Percentiles rank a stretch among this genome's conserved stretches.
phyloP scores from a whole-genome alignment of 2,113 vertebrate genomes.

The Anarrhichthys ocellatus region DNA sequence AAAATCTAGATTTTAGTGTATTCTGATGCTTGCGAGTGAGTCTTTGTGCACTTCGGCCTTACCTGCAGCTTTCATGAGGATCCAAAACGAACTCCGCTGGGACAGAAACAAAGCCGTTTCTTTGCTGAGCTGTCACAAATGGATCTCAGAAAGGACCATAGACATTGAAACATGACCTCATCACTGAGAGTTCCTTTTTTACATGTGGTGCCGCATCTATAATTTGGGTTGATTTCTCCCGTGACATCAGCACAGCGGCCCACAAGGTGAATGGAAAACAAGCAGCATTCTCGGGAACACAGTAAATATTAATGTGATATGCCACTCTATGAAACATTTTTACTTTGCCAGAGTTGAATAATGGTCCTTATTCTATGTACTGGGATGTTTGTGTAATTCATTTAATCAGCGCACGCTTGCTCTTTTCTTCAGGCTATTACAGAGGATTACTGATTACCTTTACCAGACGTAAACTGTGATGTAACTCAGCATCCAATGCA shows the following conservation, averaged over 20 bases:
- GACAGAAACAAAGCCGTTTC: not conserved
- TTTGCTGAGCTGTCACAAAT: slow-evolving; percentile 2
- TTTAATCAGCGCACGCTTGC: slow-evolving; percentile 65
- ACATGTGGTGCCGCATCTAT: slow-evolving; percentile 27
- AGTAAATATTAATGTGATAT: slow-evolving; percentile 58
- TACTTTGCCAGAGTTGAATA: slow-evolving; percentile 56
- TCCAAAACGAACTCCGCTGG: not conserved
- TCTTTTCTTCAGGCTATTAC: slow-evolving; percentile 61
- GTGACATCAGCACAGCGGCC: slow-evolving; percentile 21
- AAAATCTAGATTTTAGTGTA: not conserved
- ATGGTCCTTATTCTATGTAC: slow-evolving; percentile 53
- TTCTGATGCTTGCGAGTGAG: not conserved
- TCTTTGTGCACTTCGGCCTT: not conserved
- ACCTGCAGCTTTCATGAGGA: not conserved
- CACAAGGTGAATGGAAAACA: slow-evolving; percentile 49
- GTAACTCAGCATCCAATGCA: slow-evolving; percentile 71
- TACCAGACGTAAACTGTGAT: slow-evolving; percentile 52
- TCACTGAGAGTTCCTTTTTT: slow-evolving; percentile 40
- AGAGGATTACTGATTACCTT: slow-evolving; percentile 71
- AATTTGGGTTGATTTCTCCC: slow-evolving; percentile 47
- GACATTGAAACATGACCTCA: not conserved
- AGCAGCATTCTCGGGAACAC: slow-evolving; percentile 18
- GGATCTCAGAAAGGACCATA: not conserved
- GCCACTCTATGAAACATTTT: slow-evolving; percentile 56
- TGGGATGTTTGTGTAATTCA: slow-evolving; percentile 65